Evolutionary conservation across 2,888 invertebrate species (phyloP), one percentile per base, ranked within the genome.

Genomic region (Stenolophus ochropezus): DNA sequence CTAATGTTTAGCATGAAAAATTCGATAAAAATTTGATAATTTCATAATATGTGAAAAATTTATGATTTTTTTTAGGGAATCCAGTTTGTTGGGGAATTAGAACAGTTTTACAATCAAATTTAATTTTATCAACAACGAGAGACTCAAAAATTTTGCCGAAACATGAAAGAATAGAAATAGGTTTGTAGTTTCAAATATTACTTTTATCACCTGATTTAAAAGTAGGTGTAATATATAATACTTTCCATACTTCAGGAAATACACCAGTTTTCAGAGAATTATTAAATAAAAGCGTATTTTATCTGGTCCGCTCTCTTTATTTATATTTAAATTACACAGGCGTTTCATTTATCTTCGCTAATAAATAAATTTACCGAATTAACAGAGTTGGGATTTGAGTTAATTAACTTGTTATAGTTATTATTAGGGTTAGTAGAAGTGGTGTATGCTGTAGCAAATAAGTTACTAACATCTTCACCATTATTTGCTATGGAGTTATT

Each of bases 81-180:
- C 84, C 85, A 78, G 84, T 84, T 73, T 85, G 84, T 11, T 82
- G 42, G 18, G 78, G 81, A 79, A 16, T 25, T n/a, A 84, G 47
- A 11, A 65, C 16, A n/a, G 18, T 23, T 4, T 82, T 82, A 6
- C 83, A 58, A 56, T 69, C 33, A 14, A 14, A 4, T 21, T 71
- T 33, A 3, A 83, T 27, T 69, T 82, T 81, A n/a, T 21, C 18
- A 14, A 75, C 33, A 18, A 83, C 69, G 27, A 83, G 53, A 27
- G 76, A 83, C 69, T 85, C 85, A 58, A 85, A 83, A 14, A 84
- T 51, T 83, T 85, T 84, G 49, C 82, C 82, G 20, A 83, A 71
- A 6, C 53, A 56, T 53, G 61, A 53, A 18, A 83, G 82, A 8
- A 83, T 79, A 18, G 81, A 81, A n/a, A 85, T 84, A 8, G 84